Percentiles rank a stretch among this genome's conserved stretches.
phyloP scores from a whole-genome alignment of 2,888 invertebrate species.

The Imbricaverruca yamaguchii region DNA sequence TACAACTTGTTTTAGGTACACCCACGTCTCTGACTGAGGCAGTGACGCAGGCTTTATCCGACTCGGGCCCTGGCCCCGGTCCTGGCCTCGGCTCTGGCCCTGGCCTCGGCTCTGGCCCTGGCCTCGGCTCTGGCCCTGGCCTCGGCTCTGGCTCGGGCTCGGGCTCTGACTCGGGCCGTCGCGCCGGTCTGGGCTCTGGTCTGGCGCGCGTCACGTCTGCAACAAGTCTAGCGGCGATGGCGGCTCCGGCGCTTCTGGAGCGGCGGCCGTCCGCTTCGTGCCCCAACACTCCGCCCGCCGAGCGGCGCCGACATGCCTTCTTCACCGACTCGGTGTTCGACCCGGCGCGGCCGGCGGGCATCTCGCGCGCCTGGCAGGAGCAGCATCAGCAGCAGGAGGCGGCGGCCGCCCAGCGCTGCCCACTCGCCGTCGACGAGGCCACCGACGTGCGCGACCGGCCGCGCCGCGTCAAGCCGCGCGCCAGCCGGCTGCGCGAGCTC shows the following conservation, averaged over 20 bases:
- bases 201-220: neutral
- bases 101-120: neutral
- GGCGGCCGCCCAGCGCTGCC: neutral
- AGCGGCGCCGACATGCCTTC: neutral
- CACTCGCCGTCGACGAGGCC: too few relatives aligned
- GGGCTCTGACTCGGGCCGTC: neutral
- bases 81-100: neutral
- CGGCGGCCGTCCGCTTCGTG: neutral
- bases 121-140: neutral
- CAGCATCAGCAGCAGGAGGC: neutral
- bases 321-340: neutral
- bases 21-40: neutral
- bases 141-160: neutral
- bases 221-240: neutral
- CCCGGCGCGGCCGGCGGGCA: neutral
- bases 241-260: neutral
- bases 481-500: constrained; percentile 6
- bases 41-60: neutral
- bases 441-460: too few relatives aligned
- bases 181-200: neutral
- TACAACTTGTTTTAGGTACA: too few relatives aligned
- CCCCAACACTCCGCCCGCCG: neutral
- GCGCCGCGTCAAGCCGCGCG: neutral
- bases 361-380: neutral
- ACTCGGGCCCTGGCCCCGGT: neutral